A percentile compares a stretch with the other conserved stretches of the same genome.
These are phyloP conservation scores for Helobdella robusta DNA, from an alignment of 2,888 invertebrate species.

Conservation along the genomic window DNA sequence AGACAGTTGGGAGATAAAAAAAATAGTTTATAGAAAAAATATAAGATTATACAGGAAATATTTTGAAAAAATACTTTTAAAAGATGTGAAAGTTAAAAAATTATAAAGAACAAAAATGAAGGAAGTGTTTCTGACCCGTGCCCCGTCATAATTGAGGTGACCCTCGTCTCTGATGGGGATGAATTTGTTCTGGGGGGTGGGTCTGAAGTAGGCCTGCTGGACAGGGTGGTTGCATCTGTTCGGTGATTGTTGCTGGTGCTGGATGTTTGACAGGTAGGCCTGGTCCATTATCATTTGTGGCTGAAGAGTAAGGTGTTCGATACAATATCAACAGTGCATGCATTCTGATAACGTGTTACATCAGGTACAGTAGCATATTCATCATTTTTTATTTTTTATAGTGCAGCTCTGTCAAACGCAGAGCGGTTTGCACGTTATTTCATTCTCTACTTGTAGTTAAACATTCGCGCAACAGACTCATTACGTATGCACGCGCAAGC, in stretches of 20 bases:
- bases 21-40: too few species aligned
- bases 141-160: background rate
- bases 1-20: too few species aligned
- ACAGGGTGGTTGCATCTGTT: background rate
- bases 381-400: too few species aligned
- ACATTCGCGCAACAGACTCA: background rate
- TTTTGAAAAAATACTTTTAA: background rate
- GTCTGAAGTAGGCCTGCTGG: background rate
- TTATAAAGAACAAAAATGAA: too few species aligned
- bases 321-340: background rate
- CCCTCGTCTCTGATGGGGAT: constrained; percentile 15
- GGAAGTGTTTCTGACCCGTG: too few species aligned
- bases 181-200: constrained; percentile 10
- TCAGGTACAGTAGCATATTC: too few species aligned
- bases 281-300: constrained; percentile 25
- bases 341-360: background rate
- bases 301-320: background rate
- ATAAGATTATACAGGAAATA: background rate
- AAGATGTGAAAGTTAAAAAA: too few species aligned
- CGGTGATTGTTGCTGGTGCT: constrained; percentile 4
- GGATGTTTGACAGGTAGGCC: constrained; percentile 20
- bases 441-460: too few species aligned
- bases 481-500: constrained; percentile 2
- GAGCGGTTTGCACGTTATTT: too few species aligned
- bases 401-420: too few species aligned